Evolutionary conservation across 2,888 invertebrate genomes (phyloP).

Genomic region (Hydrotaea diabolus): DNA sequence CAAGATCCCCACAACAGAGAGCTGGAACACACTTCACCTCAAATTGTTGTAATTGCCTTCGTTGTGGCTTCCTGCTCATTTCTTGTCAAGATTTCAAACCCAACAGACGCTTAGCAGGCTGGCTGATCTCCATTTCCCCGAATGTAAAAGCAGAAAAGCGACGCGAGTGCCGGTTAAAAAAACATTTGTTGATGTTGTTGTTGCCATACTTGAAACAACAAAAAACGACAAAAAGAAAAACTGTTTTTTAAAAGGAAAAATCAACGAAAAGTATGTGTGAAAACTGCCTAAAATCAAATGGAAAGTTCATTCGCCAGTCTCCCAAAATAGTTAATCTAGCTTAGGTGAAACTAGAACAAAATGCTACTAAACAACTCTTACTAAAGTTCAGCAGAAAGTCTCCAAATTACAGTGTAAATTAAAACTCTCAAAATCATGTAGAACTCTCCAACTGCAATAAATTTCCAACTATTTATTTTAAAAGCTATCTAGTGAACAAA

Average conservation of each 20-base stretch:
- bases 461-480: no score
- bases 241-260: neutral
- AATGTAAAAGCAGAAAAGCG: slow-evolving; percentile 2
- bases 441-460: no score
- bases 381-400: no score
- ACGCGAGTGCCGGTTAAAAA: slow-evolving; percentile 17
- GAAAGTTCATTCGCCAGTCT: no score
- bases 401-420: no score
- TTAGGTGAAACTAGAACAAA: no score
- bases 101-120: slow-evolving; percentile 56
- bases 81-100: slow-evolving; percentile 60
- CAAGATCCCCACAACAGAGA: neutral
- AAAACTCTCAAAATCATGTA: no score
- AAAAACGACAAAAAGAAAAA: neutral
- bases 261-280: neutral
- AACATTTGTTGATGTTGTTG: slow-evolving; percentile 10
- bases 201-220: neutral
- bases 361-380: no score
- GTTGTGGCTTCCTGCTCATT: slow-evolving; percentile 61
- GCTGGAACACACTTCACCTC: neutral
- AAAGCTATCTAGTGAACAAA: no score
- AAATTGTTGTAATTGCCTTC: neutral
- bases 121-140: slow-evolving; percentile 16
- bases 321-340: no score
- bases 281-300: neutral